Conservation (phyloP, 2,797 vertebrate species). For the Poeciliopsis turneri region DNA sequence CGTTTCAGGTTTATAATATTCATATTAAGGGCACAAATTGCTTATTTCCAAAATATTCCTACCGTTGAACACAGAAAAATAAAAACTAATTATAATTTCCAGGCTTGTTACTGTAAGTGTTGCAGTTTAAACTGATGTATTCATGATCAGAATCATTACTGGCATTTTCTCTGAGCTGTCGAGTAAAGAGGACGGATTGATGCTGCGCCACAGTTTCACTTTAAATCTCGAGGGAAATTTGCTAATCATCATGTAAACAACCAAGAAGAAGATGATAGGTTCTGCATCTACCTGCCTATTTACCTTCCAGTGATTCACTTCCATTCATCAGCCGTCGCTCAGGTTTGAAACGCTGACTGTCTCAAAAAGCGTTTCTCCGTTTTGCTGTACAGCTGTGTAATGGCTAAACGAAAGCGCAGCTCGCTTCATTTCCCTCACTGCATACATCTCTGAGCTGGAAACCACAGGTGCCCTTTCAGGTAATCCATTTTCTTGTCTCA, state of each 20-base stretch:
- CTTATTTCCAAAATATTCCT: background rate
- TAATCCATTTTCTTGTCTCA: conserved; percentile 71
- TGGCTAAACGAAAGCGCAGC: conserved; percentile 58
- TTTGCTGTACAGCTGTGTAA: conserved; percentile 54
- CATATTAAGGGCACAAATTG: background rate
- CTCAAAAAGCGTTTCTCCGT: conserved; percentile 45
- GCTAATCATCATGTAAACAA: conserved; percentile 34
- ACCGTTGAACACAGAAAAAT: background rate
- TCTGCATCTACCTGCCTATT: conserved; percentile 28
- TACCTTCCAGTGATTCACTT: conserved; percentile 37
- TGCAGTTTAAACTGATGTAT: background rate
- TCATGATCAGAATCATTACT: background rate
- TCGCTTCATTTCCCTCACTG: conserved; percentile 69
- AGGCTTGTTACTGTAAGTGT: background rate
- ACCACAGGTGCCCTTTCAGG: conserved; percentile 78
- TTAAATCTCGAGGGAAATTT: conserved; percentile 40
- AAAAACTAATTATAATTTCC: background rate
- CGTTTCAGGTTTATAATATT: background rate
- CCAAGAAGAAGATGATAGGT: conserved; percentile 11
- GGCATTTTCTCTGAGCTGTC: background rate
- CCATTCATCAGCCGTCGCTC: conserved; percentile 54
- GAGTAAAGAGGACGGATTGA: conserved; percentile 18
- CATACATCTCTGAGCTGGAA: conserved; percentile 64
- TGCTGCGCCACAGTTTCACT: conserved; percentile 13
- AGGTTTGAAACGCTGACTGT: conserved; percentile 48